A percentile compares a stretch with the other conserved stretches of the same genome.
phyloP scores from a whole-genome alignment of 92 coral and sea anemone genomes.

The Parazoanthus swiftii region DNA sequence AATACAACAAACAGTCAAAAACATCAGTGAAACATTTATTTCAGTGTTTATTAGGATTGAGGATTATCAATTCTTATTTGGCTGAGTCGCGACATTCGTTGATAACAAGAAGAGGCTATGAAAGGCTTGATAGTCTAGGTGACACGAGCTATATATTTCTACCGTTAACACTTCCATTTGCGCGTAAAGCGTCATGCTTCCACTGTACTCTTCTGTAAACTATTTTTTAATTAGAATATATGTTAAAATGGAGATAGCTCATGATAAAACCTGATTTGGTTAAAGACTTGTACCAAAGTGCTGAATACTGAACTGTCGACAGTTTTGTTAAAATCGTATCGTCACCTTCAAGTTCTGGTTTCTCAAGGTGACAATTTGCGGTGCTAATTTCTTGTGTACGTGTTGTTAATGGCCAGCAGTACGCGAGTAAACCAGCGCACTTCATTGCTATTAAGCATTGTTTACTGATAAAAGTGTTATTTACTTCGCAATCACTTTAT shows the following conservation, averaged over 20 bases:
- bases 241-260: too few species aligned
- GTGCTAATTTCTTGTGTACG: slow-evolving; percentile 9
- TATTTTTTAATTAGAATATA: too few species aligned
- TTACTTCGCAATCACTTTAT: background rate
- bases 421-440: background rate
- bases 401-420: background rate
- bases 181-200: too few species aligned
- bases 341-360: background rate
- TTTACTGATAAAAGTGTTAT: slow-evolving; percentile 4
- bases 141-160: background rate
- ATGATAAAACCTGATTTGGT: background rate
- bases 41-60: too few species aligned
- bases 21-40: too few species aligned
- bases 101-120: background rate
- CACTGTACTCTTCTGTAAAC: too few species aligned
- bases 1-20: background rate
- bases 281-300: too few species aligned
- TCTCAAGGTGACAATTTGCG: slow-evolving; percentile 24
- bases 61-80: too few species aligned
- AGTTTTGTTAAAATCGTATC: background rate
- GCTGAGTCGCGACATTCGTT: background rate
- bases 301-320: background rate
- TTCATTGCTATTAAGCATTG: background rate
- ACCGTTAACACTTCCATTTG: background rate
- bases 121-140: background rate